Conservation (phyloP, 2,888 invertebrate genomes). For the Drosophila formosana region DNA sequence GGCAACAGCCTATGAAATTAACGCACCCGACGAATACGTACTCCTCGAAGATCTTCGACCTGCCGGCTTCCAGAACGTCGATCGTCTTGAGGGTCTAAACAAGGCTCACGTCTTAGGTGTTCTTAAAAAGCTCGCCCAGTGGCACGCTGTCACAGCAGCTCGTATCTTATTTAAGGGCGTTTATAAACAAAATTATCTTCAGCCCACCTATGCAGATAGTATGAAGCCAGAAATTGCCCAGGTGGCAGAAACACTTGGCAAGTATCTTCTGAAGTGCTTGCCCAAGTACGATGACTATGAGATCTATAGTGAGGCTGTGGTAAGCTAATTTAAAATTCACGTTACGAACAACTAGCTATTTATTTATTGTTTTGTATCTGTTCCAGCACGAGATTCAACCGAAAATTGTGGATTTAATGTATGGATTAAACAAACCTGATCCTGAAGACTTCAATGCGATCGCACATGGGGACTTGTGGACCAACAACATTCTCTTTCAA, state of each 20-base stretch:
- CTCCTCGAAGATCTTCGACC: conserved; percentile 65
- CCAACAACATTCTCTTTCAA: conserved; percentile 80
- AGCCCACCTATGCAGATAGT: conserved; percentile 4
- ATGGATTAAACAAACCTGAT: conserved; percentile 38
- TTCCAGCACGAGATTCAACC: conserved; percentile 11
- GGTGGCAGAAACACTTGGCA: conserved; percentile 13
- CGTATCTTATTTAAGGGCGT: conserved; percentile 2
- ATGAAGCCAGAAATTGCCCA: conserved; percentile 13
- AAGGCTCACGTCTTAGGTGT: conserved; percentile 5
- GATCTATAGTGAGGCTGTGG: conserved; percentile 8
- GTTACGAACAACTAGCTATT: not conserved
- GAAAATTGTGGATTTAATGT: conserved; percentile 39
- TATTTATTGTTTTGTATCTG: not conserved
- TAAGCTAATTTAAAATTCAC: not conserved
- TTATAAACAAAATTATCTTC: conserved; percentile 7
- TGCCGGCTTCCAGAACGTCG: conserved; percentile 3
- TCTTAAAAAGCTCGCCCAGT: conserved; percentile 58
- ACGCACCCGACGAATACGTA: conserved; percentile 56
- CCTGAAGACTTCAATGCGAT: conserved; percentile 70
- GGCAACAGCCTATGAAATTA: conserved; percentile 52
- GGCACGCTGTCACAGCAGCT: conserved; percentile 65
- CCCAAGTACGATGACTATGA: conserved; percentile 4
- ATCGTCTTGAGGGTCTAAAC: conserved; percentile 10
- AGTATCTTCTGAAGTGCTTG: conserved; percentile 5
- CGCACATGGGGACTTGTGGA: conserved; percentile 68